Percentiles rank a stretch among this genome's conserved stretches.
phyloP scores from a whole-genome alignment of 2,797 vertebrate species.

The Mus minutoides region DNA sequence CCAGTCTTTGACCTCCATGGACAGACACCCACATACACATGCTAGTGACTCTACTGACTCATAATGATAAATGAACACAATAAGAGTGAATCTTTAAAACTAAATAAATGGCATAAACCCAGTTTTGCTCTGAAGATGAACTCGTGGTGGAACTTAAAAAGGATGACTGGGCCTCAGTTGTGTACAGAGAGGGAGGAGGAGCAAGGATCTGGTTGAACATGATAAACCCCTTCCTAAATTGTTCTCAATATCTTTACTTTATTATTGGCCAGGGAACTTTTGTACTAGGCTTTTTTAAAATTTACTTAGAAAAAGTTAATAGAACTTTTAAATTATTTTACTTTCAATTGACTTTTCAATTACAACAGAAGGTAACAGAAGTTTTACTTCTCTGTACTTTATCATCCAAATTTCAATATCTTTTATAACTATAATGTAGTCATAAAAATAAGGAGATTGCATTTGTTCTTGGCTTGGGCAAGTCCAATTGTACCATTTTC shows the following conservation, averaged over 20 bases:
- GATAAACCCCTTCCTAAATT: not conserved
- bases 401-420: not conserved
- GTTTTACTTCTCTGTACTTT: not conserved
- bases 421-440: not conserved
- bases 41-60: not conserved
- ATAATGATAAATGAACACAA: not conserved
- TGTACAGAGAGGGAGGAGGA: not conserved
- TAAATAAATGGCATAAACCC: not conserved
- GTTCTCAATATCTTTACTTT: not conserved
- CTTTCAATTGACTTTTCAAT: not conserved
- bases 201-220: rapidly evolving
- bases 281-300: not conserved
- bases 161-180: not conserved
- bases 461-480: not conserved
- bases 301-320: not conserved
- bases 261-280: not conserved
- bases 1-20: not conserved
- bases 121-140: not conserved
- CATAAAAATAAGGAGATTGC: not conserved
- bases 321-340: not conserved
- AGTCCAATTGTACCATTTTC: not conserved
- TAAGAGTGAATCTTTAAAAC: not conserved
- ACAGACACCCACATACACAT: too few relatives aligned
- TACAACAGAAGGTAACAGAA: not conserved
- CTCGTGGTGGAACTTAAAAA: not conserved